Conservation (phyloP, 2,888 invertebrate species). For the Stomorhina lunata region DNA sequence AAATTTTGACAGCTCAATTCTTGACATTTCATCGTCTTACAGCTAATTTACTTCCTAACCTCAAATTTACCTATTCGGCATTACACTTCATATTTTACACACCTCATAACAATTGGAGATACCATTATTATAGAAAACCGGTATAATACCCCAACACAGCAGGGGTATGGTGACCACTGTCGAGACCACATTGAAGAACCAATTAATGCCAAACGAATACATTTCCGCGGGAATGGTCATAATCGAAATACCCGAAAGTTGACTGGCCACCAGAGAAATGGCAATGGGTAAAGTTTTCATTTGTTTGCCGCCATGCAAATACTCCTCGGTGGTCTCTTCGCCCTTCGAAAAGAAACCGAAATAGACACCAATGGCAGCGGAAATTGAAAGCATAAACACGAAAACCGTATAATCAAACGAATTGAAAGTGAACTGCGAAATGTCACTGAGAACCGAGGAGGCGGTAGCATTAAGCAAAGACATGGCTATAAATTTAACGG, state of each 20-base stretch:
- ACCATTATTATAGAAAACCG: constrained; percentile 81
- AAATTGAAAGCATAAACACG: constrained; percentile 80
- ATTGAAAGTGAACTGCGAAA: constrained; percentile 72
- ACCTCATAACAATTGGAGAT: constrained; percentile 81
- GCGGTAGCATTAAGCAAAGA: constrained; percentile 21
- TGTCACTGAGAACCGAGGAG: constrained; percentile 37
- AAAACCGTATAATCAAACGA: constrained; percentile 82
- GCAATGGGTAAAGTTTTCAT: constrained; percentile 83
- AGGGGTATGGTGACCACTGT: constrained; percentile 77
- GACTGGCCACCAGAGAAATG: constrained; percentile 83
- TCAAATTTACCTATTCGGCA: neutral
- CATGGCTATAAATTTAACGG: constrained; percentile 28
- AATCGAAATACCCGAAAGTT: constrained; percentile 82
- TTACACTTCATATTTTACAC: constrained; percentile 55
- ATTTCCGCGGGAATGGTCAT: constrained; percentile 82
- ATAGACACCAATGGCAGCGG: constrained; percentile 83
- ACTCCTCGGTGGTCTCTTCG: constrained; percentile 81
- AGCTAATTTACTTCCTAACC: no score
- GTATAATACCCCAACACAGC: constrained; percentile 79
- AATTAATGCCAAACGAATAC: constrained; percentile 81
- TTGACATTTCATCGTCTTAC: no score
- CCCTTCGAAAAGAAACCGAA: constrained; percentile 81
- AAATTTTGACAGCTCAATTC: no score
- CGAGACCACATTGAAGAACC: constrained; percentile 77
- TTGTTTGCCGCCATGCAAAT: constrained; percentile 82